Base-by-base conservation (phyloP, 2,797 vertebrate species). In the Esox lucius region DNA sequence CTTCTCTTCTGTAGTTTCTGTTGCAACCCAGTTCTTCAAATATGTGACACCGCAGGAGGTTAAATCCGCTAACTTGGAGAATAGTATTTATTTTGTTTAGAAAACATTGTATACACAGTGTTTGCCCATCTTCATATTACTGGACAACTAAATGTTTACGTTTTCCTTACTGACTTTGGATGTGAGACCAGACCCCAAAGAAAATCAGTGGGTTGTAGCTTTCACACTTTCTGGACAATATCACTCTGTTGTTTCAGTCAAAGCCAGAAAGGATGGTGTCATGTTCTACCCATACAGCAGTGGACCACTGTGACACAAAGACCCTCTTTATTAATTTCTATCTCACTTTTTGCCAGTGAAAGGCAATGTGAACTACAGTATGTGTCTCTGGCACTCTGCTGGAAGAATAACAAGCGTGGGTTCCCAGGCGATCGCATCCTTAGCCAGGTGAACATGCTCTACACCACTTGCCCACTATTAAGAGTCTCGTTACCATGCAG, bases 321-420 rank as follows among this genome's bases (percentile, higher is more conserved):
- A 79, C 81, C 76, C 80, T 61, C 56, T 85, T 87, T 83, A 85
- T 84, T 90, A 85, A 75, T 86, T 87, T 88, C 82, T 82, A 59
- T 74, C 65, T 77, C 82, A 85, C 79, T 79, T 78, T 81, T 82
- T 68, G 72, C 83, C 83, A 81, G 74, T 86, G 90, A 89, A 91
- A 87, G 86, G 81, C 82, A 81, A 86, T 83, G 79, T 91, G 90
- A 90, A 88, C 88, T 80, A 11, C 12, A 7, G 12, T 13, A 70
- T 48, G 68, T 74, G 75, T 81, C 76, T 49, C 24, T 72, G 84
- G 77, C 77, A 83, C 91, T 92, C 88, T 87, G 86, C 87, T 79
- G 75, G 85, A 90, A 92, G 88, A 91, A 92, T 87, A 87, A 86
- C 72, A 0, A 81, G 74, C 87, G 91, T 93, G 92, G 90, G 92